Conservation (phyloP, 1,140 invertebrate genomes). For the Dreissena polymorpha region DNA sequence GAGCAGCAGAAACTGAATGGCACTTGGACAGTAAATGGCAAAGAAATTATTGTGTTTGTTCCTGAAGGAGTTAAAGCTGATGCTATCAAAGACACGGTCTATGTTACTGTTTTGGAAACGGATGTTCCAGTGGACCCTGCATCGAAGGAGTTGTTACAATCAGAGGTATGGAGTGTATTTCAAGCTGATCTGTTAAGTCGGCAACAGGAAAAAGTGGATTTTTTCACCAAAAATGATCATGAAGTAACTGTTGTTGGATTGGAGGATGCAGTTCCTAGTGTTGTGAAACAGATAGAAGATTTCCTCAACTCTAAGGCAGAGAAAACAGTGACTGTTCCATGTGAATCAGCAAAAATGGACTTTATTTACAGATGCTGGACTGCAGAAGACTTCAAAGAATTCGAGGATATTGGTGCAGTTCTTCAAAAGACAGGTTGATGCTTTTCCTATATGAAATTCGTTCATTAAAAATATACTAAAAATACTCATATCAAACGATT, state of each 20-base stretch:
- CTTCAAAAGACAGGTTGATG: slow-evolving; percentile 39
- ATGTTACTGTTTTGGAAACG: slow-evolving; percentile 16
- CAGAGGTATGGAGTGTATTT: slow-evolving; percentile 51
- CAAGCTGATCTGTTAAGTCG: slow-evolving; percentile 4
- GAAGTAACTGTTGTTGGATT: slow-evolving; percentile 31
- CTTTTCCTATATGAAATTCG: no score
- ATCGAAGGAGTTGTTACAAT: slow-evolving; percentile 42
- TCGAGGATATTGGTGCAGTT: slow-evolving; percentile 36
- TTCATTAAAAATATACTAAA: no score
- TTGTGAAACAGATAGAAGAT: slow-evolving; percentile 37
- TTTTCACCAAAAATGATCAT: slow-evolving; percentile 46
- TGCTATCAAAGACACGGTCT: slow-evolving; percentile 23
- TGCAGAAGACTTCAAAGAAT: slow-evolving; percentile 33
- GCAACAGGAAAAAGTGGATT: slow-evolving; percentile 25
- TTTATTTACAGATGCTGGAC: slow-evolving; percentile 48
- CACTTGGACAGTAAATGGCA: slow-evolving; percentile 35
- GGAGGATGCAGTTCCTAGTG: slow-evolving; percentile 35
- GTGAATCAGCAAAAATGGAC: slow-evolving; percentile 24
- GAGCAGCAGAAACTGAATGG: slow-evolving; percentile 31
- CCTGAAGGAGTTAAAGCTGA: slow-evolving; percentile 11
- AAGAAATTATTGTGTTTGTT: slow-evolving; percentile 18
- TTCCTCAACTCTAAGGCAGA: slow-evolving; percentile 39
- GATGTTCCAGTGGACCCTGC: slow-evolving; percentile 21
- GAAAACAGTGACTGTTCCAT: slow-evolving; percentile 47
- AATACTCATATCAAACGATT: no score